Evolutionary conservation across 2,797 vertebrate species (phyloP).

Genomic region (Falco peregrinus): DNA sequence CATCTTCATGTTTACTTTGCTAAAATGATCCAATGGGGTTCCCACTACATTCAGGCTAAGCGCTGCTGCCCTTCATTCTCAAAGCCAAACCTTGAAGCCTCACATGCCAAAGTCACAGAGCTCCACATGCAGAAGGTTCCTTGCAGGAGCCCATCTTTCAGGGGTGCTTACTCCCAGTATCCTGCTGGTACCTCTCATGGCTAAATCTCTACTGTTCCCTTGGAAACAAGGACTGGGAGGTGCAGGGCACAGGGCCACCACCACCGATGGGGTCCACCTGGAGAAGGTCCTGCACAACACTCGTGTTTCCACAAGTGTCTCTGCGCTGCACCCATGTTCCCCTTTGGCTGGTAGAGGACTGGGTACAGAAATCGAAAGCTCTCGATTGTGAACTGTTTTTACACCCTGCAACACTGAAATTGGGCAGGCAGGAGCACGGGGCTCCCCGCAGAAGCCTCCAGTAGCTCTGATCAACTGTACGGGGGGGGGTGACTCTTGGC

Average conservation of each 20-base stretch:
- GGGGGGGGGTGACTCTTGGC: background rate
- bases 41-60: background rate
- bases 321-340: background rate
- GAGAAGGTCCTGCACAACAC: background rate
- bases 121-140: background rate
- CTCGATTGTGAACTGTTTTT: background rate
- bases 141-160: background rate
- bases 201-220: background rate
- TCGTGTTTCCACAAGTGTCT: background rate
- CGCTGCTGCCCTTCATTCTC: background rate
- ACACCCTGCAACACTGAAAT: background rate
- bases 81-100: background rate
- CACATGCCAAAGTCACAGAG: background rate
- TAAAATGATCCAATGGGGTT: rapidly evolving
- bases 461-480: background rate
- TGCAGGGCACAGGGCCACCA: background rate
- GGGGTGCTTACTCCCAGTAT: background rate
- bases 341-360: background rate
- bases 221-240: rapidly evolving
- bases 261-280: rapidly evolving
- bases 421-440: background rate
- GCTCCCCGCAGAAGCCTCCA: rapidly evolving
- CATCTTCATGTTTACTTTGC: background rate
- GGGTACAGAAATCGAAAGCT: background rate
- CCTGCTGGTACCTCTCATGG: background rate